Conservation (phyloP, 2,797 vertebrate species). For the Cryptoprocta ferox region DNA sequence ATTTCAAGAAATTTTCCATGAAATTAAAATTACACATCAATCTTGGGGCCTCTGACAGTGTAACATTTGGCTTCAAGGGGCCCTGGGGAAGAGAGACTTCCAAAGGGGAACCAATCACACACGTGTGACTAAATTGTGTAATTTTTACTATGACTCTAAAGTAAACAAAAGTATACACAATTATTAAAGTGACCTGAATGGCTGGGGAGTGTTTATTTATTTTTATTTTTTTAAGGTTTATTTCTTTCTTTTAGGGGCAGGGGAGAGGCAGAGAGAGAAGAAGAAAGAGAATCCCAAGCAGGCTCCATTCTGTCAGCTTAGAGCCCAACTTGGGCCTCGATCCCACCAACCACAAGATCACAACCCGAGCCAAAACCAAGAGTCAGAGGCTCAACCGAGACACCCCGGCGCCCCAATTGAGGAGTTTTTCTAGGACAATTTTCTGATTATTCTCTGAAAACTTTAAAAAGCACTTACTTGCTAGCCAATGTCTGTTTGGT, state of each 20-base stretch:
- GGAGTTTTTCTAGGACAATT: neutral
- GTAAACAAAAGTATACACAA: neutral
- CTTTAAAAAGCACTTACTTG: neutral
- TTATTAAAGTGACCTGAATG: neutral
- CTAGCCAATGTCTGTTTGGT: neutral
- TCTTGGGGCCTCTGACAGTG: neutral
- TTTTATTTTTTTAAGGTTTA: too few relatives aligned
- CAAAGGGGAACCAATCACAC: neutral
- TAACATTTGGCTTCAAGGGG: neutral
- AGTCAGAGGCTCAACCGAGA: too few relatives aligned
- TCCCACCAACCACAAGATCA: too few relatives aligned
- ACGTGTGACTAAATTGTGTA: neutral
- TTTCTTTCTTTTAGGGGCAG: too few relatives aligned
- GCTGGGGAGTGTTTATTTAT: neutral
- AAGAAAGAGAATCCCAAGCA: too few relatives aligned
- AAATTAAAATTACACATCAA: neutral
- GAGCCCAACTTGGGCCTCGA: too few relatives aligned
- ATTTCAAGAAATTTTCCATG: neutral
- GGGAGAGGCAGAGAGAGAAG: too few relatives aligned
- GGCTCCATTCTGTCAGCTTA: too few relatives aligned
- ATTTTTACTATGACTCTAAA: neutral
- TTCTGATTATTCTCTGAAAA: neutral
- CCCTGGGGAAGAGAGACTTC: neutral
- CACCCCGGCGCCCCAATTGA: too few relatives aligned
- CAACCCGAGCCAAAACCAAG: too few relatives aligned